Evolutionary conservation across 2,113 vertebrate species (phyloP), one percentile per base, ranked within the genome.

Genomic region (Carlito syrichta): DNA sequence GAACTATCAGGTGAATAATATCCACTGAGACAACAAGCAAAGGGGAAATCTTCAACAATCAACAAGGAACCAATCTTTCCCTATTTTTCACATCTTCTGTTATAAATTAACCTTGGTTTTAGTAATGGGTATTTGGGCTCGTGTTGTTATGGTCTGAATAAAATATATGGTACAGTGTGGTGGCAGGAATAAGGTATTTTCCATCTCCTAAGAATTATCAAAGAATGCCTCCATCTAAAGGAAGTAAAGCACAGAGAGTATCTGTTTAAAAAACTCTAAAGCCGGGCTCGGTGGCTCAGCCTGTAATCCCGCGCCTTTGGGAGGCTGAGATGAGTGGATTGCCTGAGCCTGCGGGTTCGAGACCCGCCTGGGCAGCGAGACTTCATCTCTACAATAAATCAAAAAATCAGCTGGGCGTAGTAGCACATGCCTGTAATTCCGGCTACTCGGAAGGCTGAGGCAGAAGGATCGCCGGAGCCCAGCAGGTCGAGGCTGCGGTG

Each of bases 211-310:
- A 91, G 48, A 96, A 96, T 77, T 79, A 82, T 66, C 43, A 52
- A 90, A 79, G 77, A 89, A 88, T 63, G 17, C 63, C 86, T 83
- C 68, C 86, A 60, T 74, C 35, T 93, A 85, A 77, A 93, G 27
- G n/a, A 83, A 62, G 50, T 20, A 86, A 95, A 95, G 50, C 35
- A 45, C 22, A 78, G 32, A 63, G 4, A 73, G 20, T 16, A 45
- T 68, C 50, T 81, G 73, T 66, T 76, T 17, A 1, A 69, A 82
- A 83, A 97, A 89, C 62, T 5, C 40, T 91, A 76, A 86, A n/a
- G 23, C 58, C 23, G 9, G 58, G 58, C 25, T 20, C 58, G 25
- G 58, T 60, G 58, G 23, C 58, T 60, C 9, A 60, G 25, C 58
- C 58, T 60, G 23, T 60, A 60, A 60, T 60, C 58, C 23, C 58